Evolutionary conservation across 2,797 vertebrate species (phyloP), one percentile per base, ranked within the genome.

Genomic region (Tamandua tetradactyla): DNA sequence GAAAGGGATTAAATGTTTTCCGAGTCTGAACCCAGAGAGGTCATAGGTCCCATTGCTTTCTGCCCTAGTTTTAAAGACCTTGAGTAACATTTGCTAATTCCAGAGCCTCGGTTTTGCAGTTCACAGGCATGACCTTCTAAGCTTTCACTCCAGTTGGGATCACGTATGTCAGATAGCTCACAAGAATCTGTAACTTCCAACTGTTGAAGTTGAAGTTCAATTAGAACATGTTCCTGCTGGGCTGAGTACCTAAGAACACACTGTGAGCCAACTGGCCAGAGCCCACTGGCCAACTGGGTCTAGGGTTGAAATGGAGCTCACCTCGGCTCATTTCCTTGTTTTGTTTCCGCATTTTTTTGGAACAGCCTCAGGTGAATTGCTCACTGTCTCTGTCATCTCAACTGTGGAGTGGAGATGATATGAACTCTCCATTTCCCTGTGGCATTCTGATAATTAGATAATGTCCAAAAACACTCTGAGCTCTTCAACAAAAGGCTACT

Each of bases 371-470:
- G 78, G 84, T 40, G 81, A 89, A 94, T 4, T 75, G 40, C 11
- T 20, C 52, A 66, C 76, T 64, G 17, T 64, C 32, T 68, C 37
- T 49, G 69, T 86, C 69, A 88, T 89, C 66, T 93, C 79, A 44
- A 87, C 66, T 44, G 5, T 57, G 69, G n/a, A 82, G 17, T 49
- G 23, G 66, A 94, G 95, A 93, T n/a, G 76, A n/a, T 35, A 25
- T 4, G 42, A 42, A 49, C 44, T 81, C 13, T 80, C 71, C 64
- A 40, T 78, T 92, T 93, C 84, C 87, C 82, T 83, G 27, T 87
- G 84, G 35, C 5, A 0, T 64, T 81, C 71, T 88, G 81, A 85
- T 75, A 81, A 97, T 80, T 91, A 96, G 89, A 94, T 79, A 87
- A 91, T 61, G 62, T 40, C 59, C 66, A 61, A 79, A 76, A 69